These are phyloP conservation scores for Synanthedon myopaeformis DNA, from an alignment of 2,888 invertebrate genomes.

Conservation along the genomic window DNA sequence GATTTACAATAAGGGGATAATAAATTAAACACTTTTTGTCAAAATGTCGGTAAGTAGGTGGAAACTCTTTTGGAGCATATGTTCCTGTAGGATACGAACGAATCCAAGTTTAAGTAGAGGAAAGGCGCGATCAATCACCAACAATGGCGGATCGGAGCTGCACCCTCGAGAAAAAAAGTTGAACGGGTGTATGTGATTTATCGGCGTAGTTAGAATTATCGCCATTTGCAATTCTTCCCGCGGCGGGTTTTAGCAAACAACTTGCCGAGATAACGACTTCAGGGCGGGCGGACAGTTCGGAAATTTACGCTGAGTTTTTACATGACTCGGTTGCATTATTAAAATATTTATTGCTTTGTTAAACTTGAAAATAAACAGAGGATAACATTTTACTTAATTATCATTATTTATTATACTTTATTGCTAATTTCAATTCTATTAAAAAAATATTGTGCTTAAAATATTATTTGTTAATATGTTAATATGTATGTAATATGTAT, in stretches of 20 bases:
- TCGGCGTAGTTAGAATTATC: conserved; percentile 67
- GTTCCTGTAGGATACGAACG: conserved; percentile 17
- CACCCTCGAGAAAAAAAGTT: conserved; percentile 58
- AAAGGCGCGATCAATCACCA: conserved; percentile 57
- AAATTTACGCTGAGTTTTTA: conserved; percentile 3
- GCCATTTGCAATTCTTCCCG: conserved; percentile 67
- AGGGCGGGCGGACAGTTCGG: conserved; percentile 11
- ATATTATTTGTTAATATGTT: no score
- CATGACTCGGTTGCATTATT: background rate
- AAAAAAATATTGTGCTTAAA: no score
- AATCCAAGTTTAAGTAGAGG: conserved; percentile 33
- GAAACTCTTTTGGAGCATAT: conserved; percentile 37
- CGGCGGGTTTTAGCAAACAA: conserved; percentile 48
- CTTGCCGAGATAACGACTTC: conserved; percentile 49
- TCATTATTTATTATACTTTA: no score
- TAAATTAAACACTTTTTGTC: background rate
- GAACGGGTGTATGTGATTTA: conserved; percentile 60
- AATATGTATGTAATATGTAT: no score
- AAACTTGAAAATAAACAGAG: no score
- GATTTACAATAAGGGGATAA: no score
- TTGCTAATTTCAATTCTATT: no score
- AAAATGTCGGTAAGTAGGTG: background rate
- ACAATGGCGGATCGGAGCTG: conserved; percentile 40
- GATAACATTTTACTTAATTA: no score
- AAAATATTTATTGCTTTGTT: no score